Evolutionary conservation across 2,888 invertebrate species (phyloP).

Genomic region (Drosophila incognita): DNA sequence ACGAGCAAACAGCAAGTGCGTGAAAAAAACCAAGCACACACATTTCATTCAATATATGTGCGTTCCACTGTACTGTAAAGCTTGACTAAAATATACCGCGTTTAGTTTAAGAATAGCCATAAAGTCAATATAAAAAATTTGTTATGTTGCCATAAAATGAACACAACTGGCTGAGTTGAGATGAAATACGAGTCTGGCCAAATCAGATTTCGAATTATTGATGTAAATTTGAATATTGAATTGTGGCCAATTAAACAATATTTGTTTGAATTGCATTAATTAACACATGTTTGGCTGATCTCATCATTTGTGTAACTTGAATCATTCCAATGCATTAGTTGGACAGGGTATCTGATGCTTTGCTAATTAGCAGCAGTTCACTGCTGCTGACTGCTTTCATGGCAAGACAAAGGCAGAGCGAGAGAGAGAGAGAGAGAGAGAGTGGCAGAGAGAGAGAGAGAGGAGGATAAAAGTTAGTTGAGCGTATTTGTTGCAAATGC

Average conservation of each 20-base stretch:
- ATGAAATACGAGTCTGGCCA: neutral
- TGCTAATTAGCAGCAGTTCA: conserved; percentile 13
- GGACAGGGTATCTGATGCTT: neutral
- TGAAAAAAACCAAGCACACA: conserved; percentile 25
- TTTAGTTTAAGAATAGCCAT: no score
- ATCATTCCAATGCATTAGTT: neutral
- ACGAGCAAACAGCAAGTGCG: conserved; percentile 50
- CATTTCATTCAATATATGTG: conserved; percentile 7
- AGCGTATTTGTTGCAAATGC: conserved; percentile 42
- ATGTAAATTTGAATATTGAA: neutral
- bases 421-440: neutral
- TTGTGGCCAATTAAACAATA: neutral
- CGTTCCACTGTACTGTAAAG: neutral
- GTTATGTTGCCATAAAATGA: no score
- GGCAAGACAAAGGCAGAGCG: neutral
- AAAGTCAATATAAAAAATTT: no score
- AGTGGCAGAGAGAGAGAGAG: neutral
- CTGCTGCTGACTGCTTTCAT: neutral
- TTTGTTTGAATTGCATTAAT: neutral
- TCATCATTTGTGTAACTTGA: neutral
- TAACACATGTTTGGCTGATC: neutral
- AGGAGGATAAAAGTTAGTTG: conserved; percentile 15
- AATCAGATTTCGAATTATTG: neutral
- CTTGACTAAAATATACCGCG: neutral
- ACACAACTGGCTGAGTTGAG: neutral